Evolutionary conservation across 2,888 invertebrate species (phyloP), one percentile per base, ranked within the genome.

Genomic region (Cephus rjabovi): DNA sequence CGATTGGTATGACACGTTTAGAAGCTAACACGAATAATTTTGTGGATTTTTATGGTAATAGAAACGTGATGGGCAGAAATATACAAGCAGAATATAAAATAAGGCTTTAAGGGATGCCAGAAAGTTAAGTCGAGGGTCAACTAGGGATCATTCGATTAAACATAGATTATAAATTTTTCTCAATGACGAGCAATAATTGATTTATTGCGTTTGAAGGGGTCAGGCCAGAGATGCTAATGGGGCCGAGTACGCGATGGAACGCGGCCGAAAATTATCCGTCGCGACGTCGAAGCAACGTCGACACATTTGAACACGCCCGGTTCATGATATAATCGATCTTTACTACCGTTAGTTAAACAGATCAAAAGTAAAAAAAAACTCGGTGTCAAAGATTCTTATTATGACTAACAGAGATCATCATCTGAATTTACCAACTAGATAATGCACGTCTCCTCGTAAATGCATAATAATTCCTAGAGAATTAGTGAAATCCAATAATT

Each of bases 121-220:
- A 56, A 56, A 23, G 71, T 71, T 71, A 81, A 81, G 80, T 78
- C 79, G 80, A 83, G 87, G 87, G 88, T 90, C 87, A 90, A 89
- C 85, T 87, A 84, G 83, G 83, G 81, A 81, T 87, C 80, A 90
- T 89, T 89, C 86, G 88, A 90, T 90, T 86, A 87, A 89, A 85
- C 83, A 86, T 87, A 83, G 87, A 90, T 89, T 89, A 86, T 87
- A 83, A 86, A 90, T 89, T 89, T 88, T 88, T 89, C 83, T 87
- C 85, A 86, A 87, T 87, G 87, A 89, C 83, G 83, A 87, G 86
- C 84, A 84, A 83, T 86, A 88, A 89, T 89, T 89, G 85, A 88
- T 89, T 88, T 86, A 89, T 86, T 83, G 86, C 81, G 82, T 83
- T 84, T 82, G 82, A 85, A 83, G 80, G 79, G 87, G 87, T 80